Evolutionary conservation across 2,113 vertebrate genomes (phyloP).

Genomic region (Rhynchomys soricoides): DNA sequence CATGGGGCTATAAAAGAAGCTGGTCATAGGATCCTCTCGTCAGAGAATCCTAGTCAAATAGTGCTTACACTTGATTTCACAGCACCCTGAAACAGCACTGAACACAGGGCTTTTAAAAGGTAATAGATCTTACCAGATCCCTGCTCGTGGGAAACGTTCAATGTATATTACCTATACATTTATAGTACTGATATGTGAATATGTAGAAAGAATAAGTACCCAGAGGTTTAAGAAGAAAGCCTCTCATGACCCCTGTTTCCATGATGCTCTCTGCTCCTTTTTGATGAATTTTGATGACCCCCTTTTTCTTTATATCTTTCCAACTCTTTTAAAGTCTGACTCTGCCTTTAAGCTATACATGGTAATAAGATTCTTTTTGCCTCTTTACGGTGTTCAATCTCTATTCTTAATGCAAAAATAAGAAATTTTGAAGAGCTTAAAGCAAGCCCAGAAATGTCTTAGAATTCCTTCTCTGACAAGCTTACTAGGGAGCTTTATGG

Average conservation of each 20-base stretch:
- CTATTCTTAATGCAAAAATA: slow-evolving; percentile 19
- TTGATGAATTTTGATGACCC: not conserved
- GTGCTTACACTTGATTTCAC: not conserved
- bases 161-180: not conserved
- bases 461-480: slow-evolving; percentile 20
- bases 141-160: not conserved
- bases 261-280: not conserved
- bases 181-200: not conserved
- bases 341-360: not conserved
- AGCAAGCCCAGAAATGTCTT: not conserved
- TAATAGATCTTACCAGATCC: not conserved
- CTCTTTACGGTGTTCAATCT: slow-evolving; percentile 72
- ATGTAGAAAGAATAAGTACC: not conserved
- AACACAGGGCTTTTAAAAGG: not conserved
- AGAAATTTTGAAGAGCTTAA: slow-evolving; percentile 24
- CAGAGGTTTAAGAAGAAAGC: not conserved
- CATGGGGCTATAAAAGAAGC: not conserved
- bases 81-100: not conserved
- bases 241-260: not conserved
- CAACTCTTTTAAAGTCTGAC: not conserved
- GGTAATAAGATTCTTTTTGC: slow-evolving; percentile 54
- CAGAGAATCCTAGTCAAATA: not conserved
- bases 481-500: not conserved
- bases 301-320: not conserved
- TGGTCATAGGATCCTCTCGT: not conserved